These are phyloP conservation scores for Chondrosia reniformis DNA, from an alignment of 37 sponge, comb jelly and placozoan genomes.

Conservation along the genomic window DNA sequence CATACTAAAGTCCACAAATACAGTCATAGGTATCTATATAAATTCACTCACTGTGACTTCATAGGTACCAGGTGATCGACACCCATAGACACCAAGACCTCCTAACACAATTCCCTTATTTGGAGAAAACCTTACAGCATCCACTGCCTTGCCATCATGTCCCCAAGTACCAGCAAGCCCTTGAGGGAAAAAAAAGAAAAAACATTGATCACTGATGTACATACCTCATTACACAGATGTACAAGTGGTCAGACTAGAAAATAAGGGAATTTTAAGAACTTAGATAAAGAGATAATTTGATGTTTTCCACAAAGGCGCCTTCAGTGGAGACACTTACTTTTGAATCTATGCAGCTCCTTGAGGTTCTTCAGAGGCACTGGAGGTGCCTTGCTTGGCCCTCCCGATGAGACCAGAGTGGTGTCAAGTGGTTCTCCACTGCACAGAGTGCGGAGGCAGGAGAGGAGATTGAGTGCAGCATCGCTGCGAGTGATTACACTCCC, in stretches of 20 bases:
- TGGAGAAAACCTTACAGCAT: constrained; percentile 76
- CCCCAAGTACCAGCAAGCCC: constrained; percentile 82
- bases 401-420: neutral
- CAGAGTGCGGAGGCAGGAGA: constrained; percentile 72
- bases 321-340: neutral
- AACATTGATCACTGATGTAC: neutral
- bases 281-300: too few relatives aligned
- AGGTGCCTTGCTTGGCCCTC: neutral
- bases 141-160: constrained; percentile 63
- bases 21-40: too few relatives aligned
- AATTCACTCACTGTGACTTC: neutral
- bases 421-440: constrained; percentile 18
- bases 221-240: neutral
- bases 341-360: constrained; percentile 27
- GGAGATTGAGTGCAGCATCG: constrained; percentile 76
- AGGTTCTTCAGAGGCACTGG: neutral
- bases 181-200: neutral
- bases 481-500: constrained; percentile 53
- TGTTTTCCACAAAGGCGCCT: too few relatives aligned
- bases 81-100: constrained; percentile 84
- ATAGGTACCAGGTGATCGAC: constrained; percentile 33
- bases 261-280: too few relatives aligned
- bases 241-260: too few relatives aligned
- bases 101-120: constrained; percentile 77
- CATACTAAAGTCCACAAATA: too few relatives aligned